Percentiles rank a stretch among this genome's conserved stretches.
These are phyloP conservation scores for Theocolax elegans DNA, from an alignment of 1,140 invertebrate species.

Conservation along the genomic window DNA sequence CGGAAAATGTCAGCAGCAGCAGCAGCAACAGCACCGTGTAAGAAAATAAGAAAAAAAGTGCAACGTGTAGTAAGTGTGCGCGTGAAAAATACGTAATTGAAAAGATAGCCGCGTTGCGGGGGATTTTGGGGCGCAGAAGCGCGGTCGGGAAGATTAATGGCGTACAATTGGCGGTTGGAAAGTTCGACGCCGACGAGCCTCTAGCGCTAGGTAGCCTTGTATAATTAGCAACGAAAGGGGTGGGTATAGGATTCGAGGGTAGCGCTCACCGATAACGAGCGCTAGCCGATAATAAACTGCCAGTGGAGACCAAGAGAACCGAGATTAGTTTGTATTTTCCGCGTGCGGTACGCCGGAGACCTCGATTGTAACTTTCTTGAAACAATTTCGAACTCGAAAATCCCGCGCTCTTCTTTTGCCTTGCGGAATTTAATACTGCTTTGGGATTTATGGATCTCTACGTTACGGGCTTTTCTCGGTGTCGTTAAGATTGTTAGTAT, in stretches of 20 bases:
- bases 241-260: background rate
- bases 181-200: background rate
- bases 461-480: no score
- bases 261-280: background rate
- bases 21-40: no score
- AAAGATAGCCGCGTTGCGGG: background rate
- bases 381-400: conserved; percentile 20
- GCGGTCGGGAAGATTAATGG: background rate
- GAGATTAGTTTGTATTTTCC: conserved; percentile 23
- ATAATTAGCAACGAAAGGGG: no score
- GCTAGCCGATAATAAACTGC: conserved; percentile 30
- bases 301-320: background rate
- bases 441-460: no score
- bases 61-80: background rate
- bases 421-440: no score
- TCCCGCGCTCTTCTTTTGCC: no score
- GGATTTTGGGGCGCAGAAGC: no score
- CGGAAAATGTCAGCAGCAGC: no score
- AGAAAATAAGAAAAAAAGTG: background rate
- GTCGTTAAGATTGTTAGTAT: no score
- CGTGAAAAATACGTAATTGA: background rate
- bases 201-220: no score
- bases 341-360: no score
- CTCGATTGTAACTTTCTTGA: background rate
- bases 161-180: background rate